Base-by-base conservation (phyloP, 1,140 invertebrate species). In the Achatina immaculata region DNA sequence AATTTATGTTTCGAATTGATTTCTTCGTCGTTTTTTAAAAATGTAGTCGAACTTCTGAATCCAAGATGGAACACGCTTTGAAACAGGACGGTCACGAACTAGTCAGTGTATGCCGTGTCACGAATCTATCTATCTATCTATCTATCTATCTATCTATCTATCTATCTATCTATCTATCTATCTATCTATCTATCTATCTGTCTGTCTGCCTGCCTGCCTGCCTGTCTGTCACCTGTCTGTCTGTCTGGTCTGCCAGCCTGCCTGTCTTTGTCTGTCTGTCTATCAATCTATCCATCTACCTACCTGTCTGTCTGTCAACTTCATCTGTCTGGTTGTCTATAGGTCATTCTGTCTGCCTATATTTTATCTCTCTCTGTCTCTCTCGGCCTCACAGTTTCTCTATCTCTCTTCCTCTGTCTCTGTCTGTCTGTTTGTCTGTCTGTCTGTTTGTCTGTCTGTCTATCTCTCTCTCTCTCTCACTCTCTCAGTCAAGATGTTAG, bases 401-500 rank as follows among this genome's bases (percentile, higher is more conserved):
- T 71, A 34, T 71, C 68, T 71, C 68, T 71, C 36, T 42, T 9
- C 40, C 36, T 71, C 38, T 42, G 9, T 71, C 38, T 42, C 38
- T 42, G 36, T 71, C 68, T 71, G 21, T 71, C 28, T 62, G 2
- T 62, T 28, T 62, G n/a, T 62, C 58, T 62, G n/a, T 62, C 58
- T 62, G 6, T 62, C 58, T 62, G 2, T 62, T 16, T 62, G 1
- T 62, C 28, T 31, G 6, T 62, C 28, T 31, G 6, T 31, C 58
- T 62, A n/a, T 62, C 21, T 31, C 28, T 31, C 3, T 19, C 58
- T 62, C 58, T 31, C n/a, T 31, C 24, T 40, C 9, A 40, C 38
- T 71, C 38, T 42, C 36, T 71, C n/a, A 48, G 19, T 48, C 19
- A 19, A 7, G 45, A 48, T 19, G 19, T 48, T 48, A n/a, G n/a